Evolutionary conservation across 2,888 invertebrate genomes (phyloP), one percentile per base, ranked within the genome.

Genomic region (Phaedon cochleariae): DNA sequence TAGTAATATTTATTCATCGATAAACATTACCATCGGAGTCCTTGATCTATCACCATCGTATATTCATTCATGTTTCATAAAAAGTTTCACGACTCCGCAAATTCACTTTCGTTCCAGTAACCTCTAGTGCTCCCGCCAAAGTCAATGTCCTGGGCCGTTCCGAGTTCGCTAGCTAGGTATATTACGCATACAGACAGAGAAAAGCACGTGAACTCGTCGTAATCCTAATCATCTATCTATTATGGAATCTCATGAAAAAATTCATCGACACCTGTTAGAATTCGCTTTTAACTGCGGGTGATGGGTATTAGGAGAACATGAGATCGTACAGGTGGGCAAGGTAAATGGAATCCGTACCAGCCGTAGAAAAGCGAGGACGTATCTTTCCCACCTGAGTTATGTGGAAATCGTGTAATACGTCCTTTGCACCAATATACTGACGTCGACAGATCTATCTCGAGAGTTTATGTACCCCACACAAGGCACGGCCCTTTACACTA

Each of bases 201-300:
- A n/a, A n/a, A n/a, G n/a, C n/a, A n/a, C n/a, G n/a, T n/a, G n/a
- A n/a, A n/a, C n/a, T n/a, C n/a, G n/a, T n/a, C n/a, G n/a, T n/a
- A n/a, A n/a, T n/a, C n/a, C n/a, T n/a, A n/a, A n/a, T n/a, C n/a
- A n/a, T n/a, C n/a, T n/a, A n/a, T n/a, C n/a, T n/a, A 53, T 73
- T 73, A 67, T 64, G 54, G 69, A 74, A 74, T 66, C 59, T 48
- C 51, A 57, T 41, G 12, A 70, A 67, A 72, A 75, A 74, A 74
- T 70, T 76, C 74, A 79, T 77, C 77, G 79, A 77, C 81, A 81
- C 81, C 80, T 81, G 80, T 80, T 80, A 76, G 78, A 76, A 78
- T 82, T 82, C 82, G 81, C 82, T 82, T 82, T 82, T 79, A 81
- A 81, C 79, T 74, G 78, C 76, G 74, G 77, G 78, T 75, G 79